Percentiles rank a stretch among this genome's conserved stretches.
These are phyloP conservation scores for Chironomus tepperi DNA, from an alignment of 1,140 invertebrate species.

Conservation along the genomic window DNA sequence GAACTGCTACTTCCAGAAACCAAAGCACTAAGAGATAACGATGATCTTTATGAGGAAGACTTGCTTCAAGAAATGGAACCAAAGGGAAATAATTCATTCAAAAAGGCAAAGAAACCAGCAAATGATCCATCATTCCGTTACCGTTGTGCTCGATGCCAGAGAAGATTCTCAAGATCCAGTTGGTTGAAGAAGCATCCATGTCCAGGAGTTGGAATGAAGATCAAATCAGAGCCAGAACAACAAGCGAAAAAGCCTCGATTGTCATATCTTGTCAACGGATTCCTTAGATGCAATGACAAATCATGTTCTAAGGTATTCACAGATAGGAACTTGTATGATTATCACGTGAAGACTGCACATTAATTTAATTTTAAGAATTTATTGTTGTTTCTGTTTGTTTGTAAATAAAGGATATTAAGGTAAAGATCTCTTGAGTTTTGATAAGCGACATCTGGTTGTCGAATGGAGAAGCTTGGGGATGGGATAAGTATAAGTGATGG, in stretches of 20 bases:
- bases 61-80: background rate
- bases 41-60: background rate
- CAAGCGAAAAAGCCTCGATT: background rate
- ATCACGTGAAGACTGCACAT: background rate
- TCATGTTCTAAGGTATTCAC: background rate
- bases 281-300: background rate
- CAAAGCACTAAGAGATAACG: background rate
- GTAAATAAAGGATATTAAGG: too few species aligned
- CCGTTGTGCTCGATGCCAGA: background rate
- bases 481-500: too few species aligned
- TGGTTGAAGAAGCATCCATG: background rate
- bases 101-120: background rate
- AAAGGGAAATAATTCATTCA: background rate
- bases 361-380: too few species aligned
- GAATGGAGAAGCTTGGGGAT: too few species aligned
- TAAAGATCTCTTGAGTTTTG: too few species aligned
- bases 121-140: background rate
- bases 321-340: background rate
- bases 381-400: too few species aligned
- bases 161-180: background rate
- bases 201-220: background rate
- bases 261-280: background rate
- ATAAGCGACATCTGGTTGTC: too few species aligned
- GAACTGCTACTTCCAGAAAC: background rate
- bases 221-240: background rate